These are phyloP conservation scores for Drosophila biarmipes DNA, from an alignment of 1,140 invertebrate species.

Conservation along the genomic window DNA sequence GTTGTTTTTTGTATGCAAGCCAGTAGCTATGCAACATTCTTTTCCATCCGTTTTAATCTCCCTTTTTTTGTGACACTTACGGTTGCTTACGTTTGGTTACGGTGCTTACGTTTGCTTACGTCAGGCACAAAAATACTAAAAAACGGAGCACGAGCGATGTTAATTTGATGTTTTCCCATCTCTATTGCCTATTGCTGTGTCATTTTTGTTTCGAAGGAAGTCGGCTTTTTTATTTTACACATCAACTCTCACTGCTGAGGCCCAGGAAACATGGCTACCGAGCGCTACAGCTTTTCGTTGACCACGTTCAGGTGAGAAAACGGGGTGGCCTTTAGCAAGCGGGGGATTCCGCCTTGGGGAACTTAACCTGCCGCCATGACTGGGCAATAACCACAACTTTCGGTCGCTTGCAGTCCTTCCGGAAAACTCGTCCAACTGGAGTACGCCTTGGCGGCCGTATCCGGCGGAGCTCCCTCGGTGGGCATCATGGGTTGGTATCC, in stretches of 20 bases:
- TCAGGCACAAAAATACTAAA: no score
- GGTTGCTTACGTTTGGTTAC: no score
- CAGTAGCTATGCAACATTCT: no score
- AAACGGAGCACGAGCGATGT: no score
- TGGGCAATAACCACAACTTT: constrained; percentile 59
- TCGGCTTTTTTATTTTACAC: constrained; percentile 59
- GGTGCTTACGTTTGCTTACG: no score
- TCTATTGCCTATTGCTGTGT: constrained; percentile 69
- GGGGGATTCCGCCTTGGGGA: background rate
- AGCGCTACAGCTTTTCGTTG: constrained; percentile 98
- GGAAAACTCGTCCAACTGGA: constrained; percentile 99
- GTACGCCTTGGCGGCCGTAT: constrained; percentile 99
- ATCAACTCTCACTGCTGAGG: constrained; percentile 46
- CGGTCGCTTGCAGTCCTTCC: constrained; percentile 92
- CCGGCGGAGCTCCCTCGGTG: constrained; percentile 98
- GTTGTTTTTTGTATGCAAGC: no score
- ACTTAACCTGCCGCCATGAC: constrained; percentile 61
- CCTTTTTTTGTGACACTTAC: no score
- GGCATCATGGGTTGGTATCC: constrained; percentile 95
- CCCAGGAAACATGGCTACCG: constrained; percentile 91
- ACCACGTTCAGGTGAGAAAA: constrained; percentile 97
- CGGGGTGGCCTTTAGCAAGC: background rate
- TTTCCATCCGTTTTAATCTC: no score
- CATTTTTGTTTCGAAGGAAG: constrained; percentile 64
- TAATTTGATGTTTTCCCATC: no score